Evolutionary conservation across 2,797 vertebrate genomes (phyloP).

Genomic region (Cyclopterus lumpus): DNA sequence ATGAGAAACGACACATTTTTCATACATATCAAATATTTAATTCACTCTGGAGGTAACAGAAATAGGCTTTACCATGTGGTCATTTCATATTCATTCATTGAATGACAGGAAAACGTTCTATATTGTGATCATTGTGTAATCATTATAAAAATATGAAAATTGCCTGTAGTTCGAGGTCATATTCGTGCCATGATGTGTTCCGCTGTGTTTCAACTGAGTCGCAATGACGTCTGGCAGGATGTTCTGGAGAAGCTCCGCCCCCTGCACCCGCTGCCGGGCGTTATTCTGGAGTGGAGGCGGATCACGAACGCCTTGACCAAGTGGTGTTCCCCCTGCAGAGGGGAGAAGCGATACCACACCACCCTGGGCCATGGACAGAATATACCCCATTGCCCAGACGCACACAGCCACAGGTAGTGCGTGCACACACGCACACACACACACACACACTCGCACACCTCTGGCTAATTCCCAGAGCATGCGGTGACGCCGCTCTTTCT

Average conservation of each 20-base stretch:
- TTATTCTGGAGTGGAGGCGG: conserved; percentile 96
- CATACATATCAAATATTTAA: no score
- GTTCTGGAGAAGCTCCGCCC: conserved; percentile 92
- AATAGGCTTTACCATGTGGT: no score
- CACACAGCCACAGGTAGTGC: conserved; percentile 93
- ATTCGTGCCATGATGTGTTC: background rate
- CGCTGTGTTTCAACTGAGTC: background rate
- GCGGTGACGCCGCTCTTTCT: conserved; percentile 16
- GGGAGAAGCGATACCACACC: conserved; percentile 87
- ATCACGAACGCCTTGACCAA: conserved; percentile 97
- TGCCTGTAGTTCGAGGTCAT: background rate
- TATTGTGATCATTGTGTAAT: no score
- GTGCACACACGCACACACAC: conserved; percentile 85
- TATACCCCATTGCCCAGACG: conserved; percentile 91
- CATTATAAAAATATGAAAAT: background rate
- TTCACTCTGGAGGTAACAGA: no score
- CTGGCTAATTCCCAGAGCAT: background rate
- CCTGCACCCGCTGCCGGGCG: conserved; percentile 91
- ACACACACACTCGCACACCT: conserved; percentile 77
- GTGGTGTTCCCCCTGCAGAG: conserved; percentile 94
- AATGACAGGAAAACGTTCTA: no score
- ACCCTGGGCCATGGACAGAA: conserved; percentile 92
- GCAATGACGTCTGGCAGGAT: conserved; percentile 81
- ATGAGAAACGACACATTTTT: no score
- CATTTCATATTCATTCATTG: no score